Conservation (phyloP, 1,140 invertebrate species). For the Sminthurides bifidus region DNA sequence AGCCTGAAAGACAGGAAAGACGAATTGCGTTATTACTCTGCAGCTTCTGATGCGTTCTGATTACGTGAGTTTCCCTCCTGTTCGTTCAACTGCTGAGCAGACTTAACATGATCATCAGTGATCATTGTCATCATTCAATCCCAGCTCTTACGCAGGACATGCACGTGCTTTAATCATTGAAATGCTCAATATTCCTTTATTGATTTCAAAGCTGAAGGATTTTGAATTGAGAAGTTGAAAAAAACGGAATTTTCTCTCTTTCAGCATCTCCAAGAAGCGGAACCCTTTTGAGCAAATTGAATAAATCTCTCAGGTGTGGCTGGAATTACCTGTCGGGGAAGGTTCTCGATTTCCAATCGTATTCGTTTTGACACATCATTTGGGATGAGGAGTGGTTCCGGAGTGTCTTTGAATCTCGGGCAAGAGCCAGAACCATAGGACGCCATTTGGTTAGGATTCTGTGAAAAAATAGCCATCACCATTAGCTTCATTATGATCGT, state of each 20-base stretch:
- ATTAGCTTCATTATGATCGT: background rate
- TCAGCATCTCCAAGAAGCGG: background rate
- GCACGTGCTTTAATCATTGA: too few relatives aligned
- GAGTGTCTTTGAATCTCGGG: constrained; percentile 58
- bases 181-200: too few relatives aligned
- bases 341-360: constrained; percentile 73
- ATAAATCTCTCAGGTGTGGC: background rate
- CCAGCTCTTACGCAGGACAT: too few relatives aligned
- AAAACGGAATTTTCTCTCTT: too few relatives aligned
- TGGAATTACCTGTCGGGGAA: constrained; percentile 66
- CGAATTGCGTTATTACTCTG: too few relatives aligned
- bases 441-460: constrained; percentile 57
- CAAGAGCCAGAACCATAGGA: constrained; percentile 64
- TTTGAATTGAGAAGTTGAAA: too few relatives aligned
- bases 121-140: too few relatives aligned
- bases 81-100: too few relatives aligned
- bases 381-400: constrained; percentile 60
- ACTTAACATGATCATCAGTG: too few relatives aligned
- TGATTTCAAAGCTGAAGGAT: too few relatives aligned
- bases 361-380: constrained; percentile 82
- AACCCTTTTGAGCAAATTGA: background rate
- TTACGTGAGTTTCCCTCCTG: too few relatives aligned
- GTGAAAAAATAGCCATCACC: constrained; percentile 32
- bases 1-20: constrained; percentile 37
- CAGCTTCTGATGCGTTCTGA: too few relatives aligned